Evolutionary conservation across 2,113 vertebrate genomes (phyloP).

Genomic region (Callopanchax toddi): DNA sequence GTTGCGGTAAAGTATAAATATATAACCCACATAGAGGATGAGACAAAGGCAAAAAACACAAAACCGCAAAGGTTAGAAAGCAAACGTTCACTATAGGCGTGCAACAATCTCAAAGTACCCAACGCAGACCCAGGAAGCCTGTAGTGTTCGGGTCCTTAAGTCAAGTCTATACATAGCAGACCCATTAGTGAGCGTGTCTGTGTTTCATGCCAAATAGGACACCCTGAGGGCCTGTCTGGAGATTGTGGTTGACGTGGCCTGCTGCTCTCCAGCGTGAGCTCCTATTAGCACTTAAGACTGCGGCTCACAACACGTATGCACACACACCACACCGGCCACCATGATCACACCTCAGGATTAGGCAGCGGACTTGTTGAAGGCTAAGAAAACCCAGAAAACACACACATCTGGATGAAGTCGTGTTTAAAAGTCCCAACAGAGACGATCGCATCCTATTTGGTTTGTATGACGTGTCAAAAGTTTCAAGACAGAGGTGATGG

Average conservation of each 20-base stretch:
- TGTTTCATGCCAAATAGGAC: conserved; percentile 74
- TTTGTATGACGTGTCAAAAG: conserved; percentile 52
- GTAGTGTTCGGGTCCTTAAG: conserved; percentile 39
- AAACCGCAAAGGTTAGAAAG: conserved; percentile 20
- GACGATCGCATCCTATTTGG: conserved; percentile 49
- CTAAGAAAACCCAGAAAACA: no score
- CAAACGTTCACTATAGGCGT: not conserved
- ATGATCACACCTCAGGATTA: conserved; percentile 55
- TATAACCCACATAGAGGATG: conserved; percentile 67
- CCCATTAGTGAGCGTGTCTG: conserved; percentile 39
- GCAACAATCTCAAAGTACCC: not conserved
- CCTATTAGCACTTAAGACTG: conserved; percentile 71
- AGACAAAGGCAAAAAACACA: conserved; percentile 15
- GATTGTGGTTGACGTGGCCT: conserved; percentile 75
- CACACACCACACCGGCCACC: conserved; percentile 30
- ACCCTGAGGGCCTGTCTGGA: conserved; percentile 76
- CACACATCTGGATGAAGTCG: conserved; percentile 10
- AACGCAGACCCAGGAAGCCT: conserved; percentile 50
- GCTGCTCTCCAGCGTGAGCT: conserved; percentile 74
- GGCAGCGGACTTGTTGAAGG: not conserved
- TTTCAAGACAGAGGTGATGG: conserved; percentile 42
- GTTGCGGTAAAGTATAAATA: conserved; percentile 70
- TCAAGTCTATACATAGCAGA: conserved; percentile 56
- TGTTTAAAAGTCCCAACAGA: conserved; percentile 27
- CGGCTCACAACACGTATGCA: conserved; percentile 35